These are phyloP conservation scores for Phocoena sinus DNA, from an alignment of 2,113 vertebrate species.

Conservation along the genomic window DNA sequence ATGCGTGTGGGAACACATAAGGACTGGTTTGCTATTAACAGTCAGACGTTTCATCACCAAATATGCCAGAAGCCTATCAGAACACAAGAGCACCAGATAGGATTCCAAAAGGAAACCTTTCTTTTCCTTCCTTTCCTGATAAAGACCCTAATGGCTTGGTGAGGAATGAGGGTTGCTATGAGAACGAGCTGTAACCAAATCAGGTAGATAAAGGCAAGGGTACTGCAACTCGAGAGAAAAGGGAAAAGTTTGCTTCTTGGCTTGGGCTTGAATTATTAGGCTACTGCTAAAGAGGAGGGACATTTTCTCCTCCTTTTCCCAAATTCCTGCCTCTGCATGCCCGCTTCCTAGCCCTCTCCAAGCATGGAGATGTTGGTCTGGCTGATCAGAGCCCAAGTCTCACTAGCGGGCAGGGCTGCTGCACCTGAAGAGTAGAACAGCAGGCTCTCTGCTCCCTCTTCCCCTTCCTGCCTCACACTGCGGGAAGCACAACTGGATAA, in stretches of 20 bases:
- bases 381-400: background rate
- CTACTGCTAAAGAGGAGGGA: background rate
- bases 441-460: background rate
- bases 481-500: fast-evolving
- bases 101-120: background rate
- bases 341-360: background rate
- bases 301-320: background rate
- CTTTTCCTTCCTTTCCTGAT: background rate
- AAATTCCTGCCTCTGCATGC: background rate
- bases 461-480: background rate
- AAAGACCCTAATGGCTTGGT: background rate
- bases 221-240: background rate
- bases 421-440: background rate
- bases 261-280: background rate
- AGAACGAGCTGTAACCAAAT: background rate
- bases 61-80: background rate
- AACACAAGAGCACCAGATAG: background rate
- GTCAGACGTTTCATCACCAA: background rate
- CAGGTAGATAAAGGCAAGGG: background rate
- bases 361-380: fast-evolving
- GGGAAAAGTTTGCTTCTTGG: background rate
- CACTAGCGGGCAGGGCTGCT: background rate
- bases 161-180: background rate
- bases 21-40: background rate
- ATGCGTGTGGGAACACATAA: background rate